These are phyloP conservation scores for Sebastiscus tertius DNA, from an alignment of 2,797 vertebrate species.

Conservation along the genomic window DNA sequence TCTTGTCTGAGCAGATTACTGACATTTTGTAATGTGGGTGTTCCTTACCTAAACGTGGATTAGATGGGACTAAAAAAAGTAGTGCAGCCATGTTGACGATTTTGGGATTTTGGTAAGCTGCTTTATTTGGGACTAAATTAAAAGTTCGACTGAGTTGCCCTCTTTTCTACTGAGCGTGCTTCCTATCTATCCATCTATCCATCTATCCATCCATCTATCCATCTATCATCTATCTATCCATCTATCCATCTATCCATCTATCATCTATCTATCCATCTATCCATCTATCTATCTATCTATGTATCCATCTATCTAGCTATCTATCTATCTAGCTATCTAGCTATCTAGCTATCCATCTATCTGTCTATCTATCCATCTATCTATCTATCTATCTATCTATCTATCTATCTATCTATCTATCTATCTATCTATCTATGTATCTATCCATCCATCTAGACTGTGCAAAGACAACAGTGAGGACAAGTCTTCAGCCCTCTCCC, in stretches of 20 bases:
- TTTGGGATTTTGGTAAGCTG: conserved; percentile 73
- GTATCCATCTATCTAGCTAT: conserved; percentile 7
- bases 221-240: background rate
- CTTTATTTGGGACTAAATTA: conserved; percentile 68
- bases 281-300: conserved; percentile 31
- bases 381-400: conserved; percentile 32
- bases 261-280: conserved; percentile 10
- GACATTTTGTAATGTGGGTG: conserved; percentile 46
- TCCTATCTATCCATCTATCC: conserved; percentile 27
- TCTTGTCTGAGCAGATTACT: conserved; percentile 59
- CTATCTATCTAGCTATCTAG: background rate
- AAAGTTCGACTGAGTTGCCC: conserved; percentile 55
- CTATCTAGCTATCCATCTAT: background rate
- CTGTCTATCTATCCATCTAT: background rate
- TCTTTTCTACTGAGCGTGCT: conserved; percentile 33
- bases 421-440: conserved; percentile 3
- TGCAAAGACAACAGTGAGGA: background rate
- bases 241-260: conserved; percentile 5
- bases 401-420: conserved; percentile 15
- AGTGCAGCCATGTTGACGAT: conserved; percentile 48
- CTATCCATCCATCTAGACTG: background rate
- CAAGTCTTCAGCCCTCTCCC: background rate
- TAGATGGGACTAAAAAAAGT: conserved; percentile 52
- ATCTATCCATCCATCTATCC: conserved; percentile 20
- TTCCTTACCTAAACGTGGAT: conserved; percentile 63